A percentile compares a stretch with the other conserved stretches of the same genome.
phyloP scores from a whole-genome alignment of 1,140 invertebrate species.

The Heliconius melpomene region DNA sequence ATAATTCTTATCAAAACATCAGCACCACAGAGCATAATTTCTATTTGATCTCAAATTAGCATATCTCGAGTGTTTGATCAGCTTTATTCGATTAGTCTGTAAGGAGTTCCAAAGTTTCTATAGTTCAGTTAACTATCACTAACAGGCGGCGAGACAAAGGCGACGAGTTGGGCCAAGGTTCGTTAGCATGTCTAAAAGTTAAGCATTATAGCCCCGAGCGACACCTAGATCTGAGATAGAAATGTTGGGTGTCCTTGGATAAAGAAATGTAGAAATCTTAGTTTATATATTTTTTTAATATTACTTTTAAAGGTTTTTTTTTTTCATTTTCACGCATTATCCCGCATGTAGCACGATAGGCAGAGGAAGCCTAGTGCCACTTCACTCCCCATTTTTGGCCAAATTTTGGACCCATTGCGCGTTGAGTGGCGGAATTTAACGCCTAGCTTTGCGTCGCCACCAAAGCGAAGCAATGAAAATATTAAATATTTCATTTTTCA shows the following conservation, averaged over 20 bases:
- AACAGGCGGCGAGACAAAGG: slow-evolving; percentile 22
- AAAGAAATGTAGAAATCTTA: not conserved
- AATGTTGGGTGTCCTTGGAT: slow-evolving; percentile 8
- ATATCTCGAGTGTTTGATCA: slow-evolving; percentile 20
- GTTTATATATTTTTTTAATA: not conserved
- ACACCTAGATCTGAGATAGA: slow-evolving; percentile 19
- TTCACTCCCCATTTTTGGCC: too few species aligned
- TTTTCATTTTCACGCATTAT: too few species aligned
- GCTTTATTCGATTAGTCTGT: slow-evolving; percentile 15
- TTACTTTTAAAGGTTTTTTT: not conserved
- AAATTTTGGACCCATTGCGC: too few species aligned
- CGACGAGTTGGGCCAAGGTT: slow-evolving; percentile 21
- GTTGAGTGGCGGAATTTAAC: too few species aligned
- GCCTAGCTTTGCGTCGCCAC: too few species aligned
- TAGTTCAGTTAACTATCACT: slow-evolving; percentile 28
- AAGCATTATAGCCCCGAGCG: slow-evolving; percentile 16
- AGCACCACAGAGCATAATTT: not conserved
- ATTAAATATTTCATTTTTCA: too few species aligned
- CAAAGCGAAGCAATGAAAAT: too few species aligned
- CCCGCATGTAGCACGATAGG: too few species aligned
- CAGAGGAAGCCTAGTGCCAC: too few species aligned
- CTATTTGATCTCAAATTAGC: slow-evolving; percentile 12
- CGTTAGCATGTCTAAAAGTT: slow-evolving; percentile 30
- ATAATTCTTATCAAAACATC: not conserved
- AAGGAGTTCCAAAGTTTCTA: slow-evolving; percentile 13